These are phyloP conservation scores for Coptodon bakossiorum DNA, from an alignment of 2,113 vertebrate species.

Conservation along the genomic window DNA sequence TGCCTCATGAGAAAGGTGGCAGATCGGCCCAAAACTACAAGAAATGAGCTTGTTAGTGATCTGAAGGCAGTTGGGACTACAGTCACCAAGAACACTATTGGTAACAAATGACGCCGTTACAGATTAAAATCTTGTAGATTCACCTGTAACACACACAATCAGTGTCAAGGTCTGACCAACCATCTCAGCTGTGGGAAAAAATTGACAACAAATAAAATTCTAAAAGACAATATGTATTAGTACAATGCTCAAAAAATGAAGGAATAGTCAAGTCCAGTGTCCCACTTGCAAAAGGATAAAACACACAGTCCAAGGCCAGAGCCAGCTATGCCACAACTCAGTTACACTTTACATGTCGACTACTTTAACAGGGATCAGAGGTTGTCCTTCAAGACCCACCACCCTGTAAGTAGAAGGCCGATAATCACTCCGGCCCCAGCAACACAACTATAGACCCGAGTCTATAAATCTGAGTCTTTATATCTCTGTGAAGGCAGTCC, in stretches of 20 bases:
- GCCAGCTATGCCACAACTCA: background rate
- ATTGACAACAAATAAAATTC: background rate
- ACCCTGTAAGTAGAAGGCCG: background rate
- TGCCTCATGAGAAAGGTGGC: background rate
- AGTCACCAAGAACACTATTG: background rate
- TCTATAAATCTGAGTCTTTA: background rate
- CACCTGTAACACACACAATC: background rate
- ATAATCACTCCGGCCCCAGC: background rate
- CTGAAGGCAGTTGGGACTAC: background rate
- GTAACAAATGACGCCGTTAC: accelerated
- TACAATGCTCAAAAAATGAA: background rate
- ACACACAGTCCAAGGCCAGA: background rate
- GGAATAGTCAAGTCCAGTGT: background rate
- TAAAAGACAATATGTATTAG: background rate
- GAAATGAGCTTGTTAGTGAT: background rate
- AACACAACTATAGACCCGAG: background rate
- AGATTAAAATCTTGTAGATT: background rate
- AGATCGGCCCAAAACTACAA: background rate
- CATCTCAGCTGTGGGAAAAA: background rate
- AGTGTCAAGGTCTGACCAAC: background rate
- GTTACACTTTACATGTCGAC: background rate
- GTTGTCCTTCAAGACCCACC: too few relatives aligned
- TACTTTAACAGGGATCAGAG: too few relatives aligned
- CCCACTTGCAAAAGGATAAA: background rate
- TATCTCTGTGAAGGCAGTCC: background rate